Evolutionary conservation across 2,888 invertebrate species (phyloP).

Genomic region (Adelphocoris suturalis): DNA sequence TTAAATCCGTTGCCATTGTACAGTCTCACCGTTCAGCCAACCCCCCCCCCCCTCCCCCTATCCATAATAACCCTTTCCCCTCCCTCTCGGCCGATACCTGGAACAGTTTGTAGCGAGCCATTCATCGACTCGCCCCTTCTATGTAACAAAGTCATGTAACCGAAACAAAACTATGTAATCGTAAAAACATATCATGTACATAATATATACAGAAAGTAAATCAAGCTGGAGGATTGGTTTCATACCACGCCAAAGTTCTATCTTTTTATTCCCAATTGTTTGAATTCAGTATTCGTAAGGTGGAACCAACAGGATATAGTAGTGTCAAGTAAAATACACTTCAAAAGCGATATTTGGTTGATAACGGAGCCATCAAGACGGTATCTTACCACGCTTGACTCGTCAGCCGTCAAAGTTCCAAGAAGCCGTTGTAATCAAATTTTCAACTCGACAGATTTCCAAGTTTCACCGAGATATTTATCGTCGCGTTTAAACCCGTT

Average conservation of each 20-base stretch:
- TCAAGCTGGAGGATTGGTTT: too few species aligned
- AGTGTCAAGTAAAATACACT: too few species aligned
- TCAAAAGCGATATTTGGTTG: too few species aligned
- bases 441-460: neutral
- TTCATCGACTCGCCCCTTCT: slow-evolving; percentile 14
- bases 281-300: too few species aligned
- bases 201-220: too few species aligned
- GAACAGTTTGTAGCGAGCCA: slow-evolving; percentile 31
- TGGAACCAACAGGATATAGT: too few species aligned
- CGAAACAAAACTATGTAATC: too few species aligned
- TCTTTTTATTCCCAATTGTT: too few species aligned
- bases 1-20: neutral
- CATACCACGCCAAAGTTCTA: too few species aligned
- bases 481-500: neutral
- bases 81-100: neutral
- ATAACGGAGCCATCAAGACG: too few species aligned
- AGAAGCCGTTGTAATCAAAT: neutral
- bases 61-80: neutral
- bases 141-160: too few species aligned
- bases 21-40: neutral
- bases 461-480: slow-evolving; percentile 12
- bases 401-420: neutral
- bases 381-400: neutral
- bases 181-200: too few species aligned
- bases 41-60: neutral